These are phyloP conservation scores for Eupithecia insigniata DNA, from an alignment of 2,888 invertebrate genomes.

Conservation along the genomic window DNA sequence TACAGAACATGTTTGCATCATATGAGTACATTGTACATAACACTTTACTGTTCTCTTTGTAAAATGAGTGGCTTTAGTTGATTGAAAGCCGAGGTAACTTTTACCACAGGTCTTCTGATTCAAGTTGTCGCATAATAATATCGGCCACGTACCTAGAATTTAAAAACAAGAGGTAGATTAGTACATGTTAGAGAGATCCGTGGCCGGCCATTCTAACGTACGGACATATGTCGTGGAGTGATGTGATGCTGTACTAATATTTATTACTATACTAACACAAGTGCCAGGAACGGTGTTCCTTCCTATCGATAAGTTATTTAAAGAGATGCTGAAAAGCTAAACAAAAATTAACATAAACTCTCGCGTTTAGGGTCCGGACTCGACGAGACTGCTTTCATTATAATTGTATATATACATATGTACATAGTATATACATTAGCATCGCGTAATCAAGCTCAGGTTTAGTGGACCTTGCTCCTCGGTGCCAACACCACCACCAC, in stretches of 20 bases:
- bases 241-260: conserved; percentile 35
- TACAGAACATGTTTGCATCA: background rate
- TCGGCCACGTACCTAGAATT: background rate
- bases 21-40: background rate
- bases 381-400: background rate
- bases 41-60: background rate
- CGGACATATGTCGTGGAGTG: conserved; percentile 22
- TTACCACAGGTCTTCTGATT: background rate
- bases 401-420: no score
- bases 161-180: background rate
- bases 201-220: conserved; percentile 15
- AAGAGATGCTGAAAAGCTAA: conserved; percentile 12
- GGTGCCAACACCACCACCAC: no score
- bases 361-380: background rate
- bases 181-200: background rate
- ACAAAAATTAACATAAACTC: conserved; percentile 1
- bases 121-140: conserved; percentile 2
- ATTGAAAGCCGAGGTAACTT: background rate
- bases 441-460: background rate
- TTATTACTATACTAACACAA: conserved; percentile 20
- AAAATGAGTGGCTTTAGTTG: background rate
- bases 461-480: background rate
- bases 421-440: no score
- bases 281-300: conserved; percentile 25
- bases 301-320: conserved; percentile 16